These are phyloP conservation scores for Heloderma charlesbogerti DNA, from an alignment of 2,113 vertebrate species.

Conservation along the genomic window DNA sequence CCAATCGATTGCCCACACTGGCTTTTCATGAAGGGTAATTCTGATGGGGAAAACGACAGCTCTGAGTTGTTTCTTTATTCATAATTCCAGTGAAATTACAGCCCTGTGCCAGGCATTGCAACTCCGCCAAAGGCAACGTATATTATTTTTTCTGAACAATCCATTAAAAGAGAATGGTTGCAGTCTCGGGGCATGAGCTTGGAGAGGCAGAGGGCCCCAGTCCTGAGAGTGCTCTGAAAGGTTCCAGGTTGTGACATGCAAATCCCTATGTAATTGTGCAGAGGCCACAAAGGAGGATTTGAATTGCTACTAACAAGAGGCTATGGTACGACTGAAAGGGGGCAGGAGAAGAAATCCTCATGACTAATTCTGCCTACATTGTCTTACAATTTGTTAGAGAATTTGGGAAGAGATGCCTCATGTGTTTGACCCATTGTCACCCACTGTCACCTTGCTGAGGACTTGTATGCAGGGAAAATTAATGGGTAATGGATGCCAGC, in stretches of 20 bases:
- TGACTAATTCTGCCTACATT: neutral
- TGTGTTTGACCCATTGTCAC: neutral
- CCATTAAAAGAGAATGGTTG: neutral
- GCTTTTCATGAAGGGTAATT: neutral
- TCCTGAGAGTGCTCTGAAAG: neutral
- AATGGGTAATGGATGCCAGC: neutral
- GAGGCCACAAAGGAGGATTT: neutral
- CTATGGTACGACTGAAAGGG: neutral
- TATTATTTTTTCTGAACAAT: neutral
- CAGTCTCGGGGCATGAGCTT: neutral
- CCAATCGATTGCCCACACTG: neutral
- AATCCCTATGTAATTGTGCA: neutral
- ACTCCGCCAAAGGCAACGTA: neutral
- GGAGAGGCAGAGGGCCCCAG: neutral
- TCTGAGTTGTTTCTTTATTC: neutral
- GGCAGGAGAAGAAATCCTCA: neutral
- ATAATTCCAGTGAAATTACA: neutral
- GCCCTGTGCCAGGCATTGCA: neutral
- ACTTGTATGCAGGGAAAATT: neutral
- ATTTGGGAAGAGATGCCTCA: neutral
- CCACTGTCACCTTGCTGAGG: neutral
- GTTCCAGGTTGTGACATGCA: neutral
- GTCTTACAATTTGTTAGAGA: neutral
- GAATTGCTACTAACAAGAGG: neutral
- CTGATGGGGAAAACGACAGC: neutral